A percentile compares a stretch with the other conserved stretches of the same genome.
These are phyloP conservation scores for Gerris lacustris DNA, from an alignment of 2,888 invertebrate genomes.

Conservation along the genomic window DNA sequence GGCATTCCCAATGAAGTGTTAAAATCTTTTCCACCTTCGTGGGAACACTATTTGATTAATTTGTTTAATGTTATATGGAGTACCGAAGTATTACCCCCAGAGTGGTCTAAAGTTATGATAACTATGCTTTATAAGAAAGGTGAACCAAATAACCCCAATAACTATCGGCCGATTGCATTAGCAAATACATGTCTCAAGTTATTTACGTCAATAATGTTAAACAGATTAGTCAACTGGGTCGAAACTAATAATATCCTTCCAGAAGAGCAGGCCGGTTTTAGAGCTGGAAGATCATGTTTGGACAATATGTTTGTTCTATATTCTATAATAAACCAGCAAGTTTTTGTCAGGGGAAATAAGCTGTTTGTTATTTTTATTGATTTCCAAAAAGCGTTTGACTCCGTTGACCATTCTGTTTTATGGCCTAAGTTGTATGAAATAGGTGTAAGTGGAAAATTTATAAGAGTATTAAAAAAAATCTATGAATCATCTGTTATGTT, in stretches of 20 bases:
- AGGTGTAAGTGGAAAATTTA: too few relatives aligned
- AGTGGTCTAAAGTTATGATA: neutral
- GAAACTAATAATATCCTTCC: neutral
- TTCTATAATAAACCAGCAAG: neutral
- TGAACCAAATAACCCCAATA: neutral
- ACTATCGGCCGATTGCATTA: neutral
- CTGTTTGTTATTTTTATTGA: too few relatives aligned
- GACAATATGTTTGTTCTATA: conserved; percentile 4
- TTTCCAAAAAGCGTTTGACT: too few relatives aligned
- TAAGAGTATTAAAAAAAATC: too few relatives aligned
- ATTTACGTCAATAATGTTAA: neutral
- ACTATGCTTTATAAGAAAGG: conserved; percentile 4
- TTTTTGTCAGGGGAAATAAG: neutral
- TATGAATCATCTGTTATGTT: too few relatives aligned
- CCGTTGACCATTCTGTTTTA: too few relatives aligned
- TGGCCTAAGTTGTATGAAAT: too few relatives aligned
- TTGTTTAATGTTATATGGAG: neutral
- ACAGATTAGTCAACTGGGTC: neutral
- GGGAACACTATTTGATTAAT: neutral
- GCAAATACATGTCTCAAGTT: neutral
- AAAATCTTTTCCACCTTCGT: neutral
- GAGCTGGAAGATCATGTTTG: neutral
- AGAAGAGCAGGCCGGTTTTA: conserved; percentile 6
- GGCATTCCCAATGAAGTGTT: neutral
- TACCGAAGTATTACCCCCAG: neutral